Evolutionary conservation across 1,140 invertebrate genomes (phyloP).

Genomic region (Anoplophora glabripennis): DNA sequence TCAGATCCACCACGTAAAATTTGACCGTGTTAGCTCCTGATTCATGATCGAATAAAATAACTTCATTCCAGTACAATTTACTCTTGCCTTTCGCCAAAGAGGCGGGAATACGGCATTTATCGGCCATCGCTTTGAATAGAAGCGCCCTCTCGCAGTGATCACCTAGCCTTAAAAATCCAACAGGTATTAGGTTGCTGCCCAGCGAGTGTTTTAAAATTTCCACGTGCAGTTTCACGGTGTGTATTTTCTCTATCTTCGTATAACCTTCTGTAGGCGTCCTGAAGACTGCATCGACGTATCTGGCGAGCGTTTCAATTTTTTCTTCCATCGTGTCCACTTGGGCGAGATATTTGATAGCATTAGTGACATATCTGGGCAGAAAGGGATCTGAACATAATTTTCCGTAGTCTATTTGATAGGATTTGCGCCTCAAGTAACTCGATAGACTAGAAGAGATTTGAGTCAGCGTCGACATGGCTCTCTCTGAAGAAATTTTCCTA

Average conservation of each 20-base stretch:
- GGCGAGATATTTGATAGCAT: constrained; percentile 23
- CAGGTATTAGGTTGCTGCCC: constrained; percentile 41
- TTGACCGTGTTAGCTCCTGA: constrained; percentile 9
- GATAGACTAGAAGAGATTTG: no score
- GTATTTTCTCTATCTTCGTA: constrained; percentile 29
- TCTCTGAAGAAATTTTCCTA: no score
- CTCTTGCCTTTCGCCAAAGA: constrained; percentile 28
- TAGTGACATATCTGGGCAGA: constrained; percentile 30
- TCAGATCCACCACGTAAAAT: constrained; percentile 42
- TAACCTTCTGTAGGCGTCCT: constrained; percentile 29
- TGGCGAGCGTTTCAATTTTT: constrained; percentile 33
- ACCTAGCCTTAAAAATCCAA: constrained; percentile 39
- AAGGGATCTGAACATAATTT: constrained; percentile 37
- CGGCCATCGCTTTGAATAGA: constrained; percentile 33
- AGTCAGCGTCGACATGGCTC: no score
- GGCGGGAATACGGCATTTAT: constrained; percentile 4
- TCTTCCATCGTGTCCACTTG: constrained; percentile 16
- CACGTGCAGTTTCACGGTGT: constrained; percentile 39
- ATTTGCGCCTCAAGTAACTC: no score
- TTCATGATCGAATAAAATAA: constrained; percentile 28
- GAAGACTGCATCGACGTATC: constrained; percentile 36
- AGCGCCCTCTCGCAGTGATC: constrained; percentile 41
- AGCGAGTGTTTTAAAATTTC: constrained; percentile 36
- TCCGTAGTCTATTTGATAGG: no score
- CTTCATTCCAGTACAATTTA: constrained; percentile 44